Evolutionary conservation across 2,888 invertebrate species (phyloP), one percentile per base, ranked within the genome.

Genomic region (Brachypterus glaber): DNA sequence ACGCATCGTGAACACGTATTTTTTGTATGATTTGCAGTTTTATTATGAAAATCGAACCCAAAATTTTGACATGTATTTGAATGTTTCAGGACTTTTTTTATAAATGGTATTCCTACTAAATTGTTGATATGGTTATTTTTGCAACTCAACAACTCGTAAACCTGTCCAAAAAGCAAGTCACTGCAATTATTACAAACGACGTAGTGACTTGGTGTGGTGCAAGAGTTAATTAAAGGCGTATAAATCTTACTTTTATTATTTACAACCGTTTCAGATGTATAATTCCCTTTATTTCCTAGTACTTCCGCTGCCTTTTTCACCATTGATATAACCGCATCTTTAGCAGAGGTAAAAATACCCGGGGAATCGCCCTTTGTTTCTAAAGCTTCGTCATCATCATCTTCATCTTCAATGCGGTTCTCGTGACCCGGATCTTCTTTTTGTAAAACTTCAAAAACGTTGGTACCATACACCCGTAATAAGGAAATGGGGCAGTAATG

Each of bases 401-500:
- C 79, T 43, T 82, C 79, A 17, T 79, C 72, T 34, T 79, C 79
- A 24, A 73, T 75, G 39, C 73, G 70, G 29, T 71, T 66, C n/a
- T 73, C 71, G 47, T 77, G 79, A 37, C 72, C 73, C 11, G 80
- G 76, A 51, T 80, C 82, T 59, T 87, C 88, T 35, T 85, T 87
- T 59, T 87, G 87, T 32, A 89, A 66, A 1, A 88, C 89, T 62
- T 90, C 89, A 59, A 86, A 89, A 59, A 93, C 93, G 9, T 90
- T 91, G 2, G 89, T 90, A 12, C 95, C 96, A 59, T 86, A 93
- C 1, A 91, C 88, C 43, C 88, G 80, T 63, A 99, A 88, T 33
- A 95, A 71, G n/a, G 93, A 95, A 46, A 98, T 74, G 0, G 98
- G 97, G 61, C 98, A 99, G 63, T 87, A 98, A 63, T 98, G 97